Conservation (phyloP, 2,797 vertebrate species). For the Periophthalmus magnuspinnatus region DNA sequence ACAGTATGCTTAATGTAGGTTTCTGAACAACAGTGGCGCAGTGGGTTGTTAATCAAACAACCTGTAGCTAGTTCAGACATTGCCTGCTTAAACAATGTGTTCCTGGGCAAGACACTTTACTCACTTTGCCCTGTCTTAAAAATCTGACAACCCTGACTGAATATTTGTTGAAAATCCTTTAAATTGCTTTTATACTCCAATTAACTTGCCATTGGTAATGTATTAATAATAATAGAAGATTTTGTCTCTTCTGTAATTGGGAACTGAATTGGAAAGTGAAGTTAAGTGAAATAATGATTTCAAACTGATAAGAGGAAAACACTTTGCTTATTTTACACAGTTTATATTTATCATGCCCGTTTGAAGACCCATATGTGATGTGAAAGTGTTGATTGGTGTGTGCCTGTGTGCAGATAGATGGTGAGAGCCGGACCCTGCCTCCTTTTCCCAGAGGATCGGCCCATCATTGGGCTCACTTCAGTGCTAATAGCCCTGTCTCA, state of each 20-base stretch:
- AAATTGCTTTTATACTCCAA: background rate
- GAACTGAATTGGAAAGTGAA: background rate
- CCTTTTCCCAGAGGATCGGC: conserved; percentile 51
- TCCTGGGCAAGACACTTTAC: background rate
- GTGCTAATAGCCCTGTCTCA: conserved; percentile 72
- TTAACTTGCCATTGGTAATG: background rate
- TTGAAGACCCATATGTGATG: conserved; percentile 13
- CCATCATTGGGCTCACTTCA: conserved; percentile 68
- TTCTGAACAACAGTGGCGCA: background rate
- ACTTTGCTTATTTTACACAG: background rate
- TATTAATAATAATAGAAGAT: background rate
- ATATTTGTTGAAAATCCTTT: too few species aligned
- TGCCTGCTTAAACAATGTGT: background rate
- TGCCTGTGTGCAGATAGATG: conserved; percentile 49
- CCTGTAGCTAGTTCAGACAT: background rate
- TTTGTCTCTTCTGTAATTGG: background rate
- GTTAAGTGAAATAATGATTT: background rate
- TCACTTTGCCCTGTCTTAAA: background rate
- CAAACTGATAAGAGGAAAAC: background rate
- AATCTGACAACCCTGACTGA: background rate
- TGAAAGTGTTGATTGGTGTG: conserved; percentile 37
- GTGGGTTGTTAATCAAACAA: background rate
- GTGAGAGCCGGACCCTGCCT: conserved; percentile 36
- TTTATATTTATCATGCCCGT: background rate
- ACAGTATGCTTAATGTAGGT: too few species aligned